Base-by-base conservation (phyloP, 2,888 invertebrate species). In the Leptinotarsa rubiginosa region DNA sequence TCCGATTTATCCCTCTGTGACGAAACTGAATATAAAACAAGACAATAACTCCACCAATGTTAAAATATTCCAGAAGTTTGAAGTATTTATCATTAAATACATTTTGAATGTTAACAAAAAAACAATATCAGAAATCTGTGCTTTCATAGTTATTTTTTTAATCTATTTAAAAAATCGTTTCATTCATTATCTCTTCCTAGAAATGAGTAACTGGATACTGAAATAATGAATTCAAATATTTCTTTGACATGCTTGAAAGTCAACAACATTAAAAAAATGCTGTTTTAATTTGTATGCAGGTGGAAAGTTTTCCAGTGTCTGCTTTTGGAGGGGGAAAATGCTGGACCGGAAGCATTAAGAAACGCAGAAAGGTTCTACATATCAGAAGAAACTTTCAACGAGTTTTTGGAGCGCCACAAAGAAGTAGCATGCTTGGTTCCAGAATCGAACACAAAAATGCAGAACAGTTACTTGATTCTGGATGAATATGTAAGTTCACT, bases 271-370 rank as follows among this genome's bases (percentile, higher is more conserved):
- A 4, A 49, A 49, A 12, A 15, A 16, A 49, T 47, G 13, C 49
- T 49, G 16, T 4, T 10, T 49, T n/a, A 16, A 50, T 50, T 56
- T 67, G 16, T 69, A 79, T 80, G 76, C 54, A 86, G 87, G 75
- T 87, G 87, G 87, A 86, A 88, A 79, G 89, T 89, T 16, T 90
- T 90, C 80, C 90, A 90, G 81, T 90, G 89, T 78, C 82, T 90
- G 15, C 79, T 89, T 13, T 83, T 90, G 15, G 88, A 89, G 65
- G 90, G 90, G 3, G 90, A 90, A 83, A 90, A 90, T 80, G 87
- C 81, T 4, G 90, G 90, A 7, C 83, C 83, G 15, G 86, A 86
- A 5, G 88, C 89, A 15, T 73, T 89, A 25, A 83, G 89, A 68
- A 86, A 89, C 77, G 89, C 89, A 2, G 87, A 87, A 79, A 75